These are phyloP conservation scores for Macrosiphum euphorbiae DNA, from an alignment of 2,888 invertebrate species.

Conservation along the genomic window DNA sequence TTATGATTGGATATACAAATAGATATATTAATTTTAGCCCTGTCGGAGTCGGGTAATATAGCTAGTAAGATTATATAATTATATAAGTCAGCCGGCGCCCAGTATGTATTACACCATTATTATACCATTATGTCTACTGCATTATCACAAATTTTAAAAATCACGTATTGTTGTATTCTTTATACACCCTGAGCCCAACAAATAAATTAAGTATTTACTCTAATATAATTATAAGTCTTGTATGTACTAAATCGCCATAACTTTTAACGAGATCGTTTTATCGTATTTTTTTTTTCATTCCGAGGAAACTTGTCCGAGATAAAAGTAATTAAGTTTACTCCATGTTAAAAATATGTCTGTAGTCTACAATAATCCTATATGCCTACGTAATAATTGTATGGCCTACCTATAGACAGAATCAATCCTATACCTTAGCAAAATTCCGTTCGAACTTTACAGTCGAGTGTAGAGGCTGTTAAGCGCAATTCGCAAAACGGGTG, in stretches of 20 bases:
- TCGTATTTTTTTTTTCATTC: neutral
- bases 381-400: neutral
- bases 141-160: neutral
- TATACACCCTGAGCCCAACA: neutral
- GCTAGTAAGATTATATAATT: too few species aligned
- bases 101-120: neutral
- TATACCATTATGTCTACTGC: neutral
- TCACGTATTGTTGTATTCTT: constrained; percentile 32
- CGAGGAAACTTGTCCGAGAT: neutral
- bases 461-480: neutral
- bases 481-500: neutral
- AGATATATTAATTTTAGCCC: too few species aligned
- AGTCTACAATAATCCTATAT: neutral
- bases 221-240: too few species aligned
- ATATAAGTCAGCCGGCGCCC: too few species aligned
- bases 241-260: neutral
- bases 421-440: neutral
- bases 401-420: neutral
- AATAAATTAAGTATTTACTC: neutral
- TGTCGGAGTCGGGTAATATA: too few species aligned
- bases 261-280: constrained; percentile 14
- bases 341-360: neutral
- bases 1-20: too few species aligned
- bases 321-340: neutral
- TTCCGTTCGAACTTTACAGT: neutral